These are phyloP conservation scores for Coracias cyanogaster DNA, from an alignment of 2,797 vertebrate species.

Conservation along the genomic window DNA sequence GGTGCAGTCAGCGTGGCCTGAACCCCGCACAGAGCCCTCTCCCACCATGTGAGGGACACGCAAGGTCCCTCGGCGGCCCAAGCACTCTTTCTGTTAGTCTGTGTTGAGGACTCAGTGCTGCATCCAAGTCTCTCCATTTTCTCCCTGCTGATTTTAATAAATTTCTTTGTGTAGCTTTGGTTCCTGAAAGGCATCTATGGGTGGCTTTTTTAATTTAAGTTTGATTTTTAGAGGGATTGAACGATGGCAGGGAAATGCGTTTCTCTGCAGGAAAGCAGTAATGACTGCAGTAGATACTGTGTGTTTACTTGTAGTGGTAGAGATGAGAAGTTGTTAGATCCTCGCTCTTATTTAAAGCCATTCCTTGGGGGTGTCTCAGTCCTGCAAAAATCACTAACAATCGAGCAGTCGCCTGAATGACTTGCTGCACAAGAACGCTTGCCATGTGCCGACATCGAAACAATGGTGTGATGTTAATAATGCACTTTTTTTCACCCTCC, in stretches of 20 bases:
- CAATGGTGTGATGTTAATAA: not conserved
- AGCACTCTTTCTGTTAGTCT: too few species aligned
- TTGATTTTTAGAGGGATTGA: not conserved
- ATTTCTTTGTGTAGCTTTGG: not conserved
- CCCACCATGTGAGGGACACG: not conserved
- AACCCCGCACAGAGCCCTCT: not conserved
- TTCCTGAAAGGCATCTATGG: not conserved
- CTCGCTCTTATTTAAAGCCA: not conserved
- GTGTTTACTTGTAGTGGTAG: not conserved
- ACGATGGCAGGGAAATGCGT: not conserved
- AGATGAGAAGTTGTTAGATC: not conserved
- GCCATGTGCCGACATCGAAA: not conserved
- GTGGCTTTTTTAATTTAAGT: not conserved
- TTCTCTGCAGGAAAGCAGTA: not conserved
- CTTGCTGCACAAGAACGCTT: not conserved
- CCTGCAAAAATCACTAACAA: not conserved
- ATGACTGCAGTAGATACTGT: not conserved
- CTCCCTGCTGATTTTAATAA: not conserved
- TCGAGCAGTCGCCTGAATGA: not conserved
- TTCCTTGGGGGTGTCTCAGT: not conserved
- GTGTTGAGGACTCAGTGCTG: not conserved
- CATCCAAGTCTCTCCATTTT: rapidly evolving
- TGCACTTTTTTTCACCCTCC: rapidly evolving
- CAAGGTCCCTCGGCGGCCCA: not conserved
- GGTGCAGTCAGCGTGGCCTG: not conserved